These are phyloP conservation scores for Trachops cirrhosus DNA, from an alignment of 2,797 vertebrate genomes.

Conservation along the genomic window DNA sequence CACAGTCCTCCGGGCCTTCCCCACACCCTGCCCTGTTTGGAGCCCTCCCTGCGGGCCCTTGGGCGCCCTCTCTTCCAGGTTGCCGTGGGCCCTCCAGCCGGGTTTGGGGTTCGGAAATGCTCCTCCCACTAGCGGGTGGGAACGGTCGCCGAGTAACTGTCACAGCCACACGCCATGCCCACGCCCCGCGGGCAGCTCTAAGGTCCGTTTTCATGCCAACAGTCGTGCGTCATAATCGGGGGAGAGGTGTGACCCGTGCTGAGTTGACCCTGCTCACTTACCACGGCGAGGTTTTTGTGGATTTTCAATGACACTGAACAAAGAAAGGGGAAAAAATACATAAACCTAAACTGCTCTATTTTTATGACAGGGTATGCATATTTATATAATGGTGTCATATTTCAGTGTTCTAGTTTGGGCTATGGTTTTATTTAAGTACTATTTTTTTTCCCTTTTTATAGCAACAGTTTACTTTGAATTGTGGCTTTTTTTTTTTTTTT, in stretches of 20 bases:
- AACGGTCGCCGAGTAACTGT: too few relatives aligned
- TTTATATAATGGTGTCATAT: neutral
- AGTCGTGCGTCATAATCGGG: rapidly evolving
- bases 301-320: neutral
- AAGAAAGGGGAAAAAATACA: neutral
- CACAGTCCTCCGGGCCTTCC: neutral
- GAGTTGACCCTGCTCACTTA: neutral
- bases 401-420: conserved; percentile 8
- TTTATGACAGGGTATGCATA: neutral
- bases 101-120: neutral
- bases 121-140: rapidly evolving
- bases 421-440: neutral
- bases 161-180: rapidly evolving
- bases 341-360: neutral
- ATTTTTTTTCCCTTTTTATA: conserved; percentile 32
- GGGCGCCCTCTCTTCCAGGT: too few relatives aligned
- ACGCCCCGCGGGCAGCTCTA: rapidly evolving
- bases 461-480: conserved; percentile 46
- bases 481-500: neutral
- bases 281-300: neutral
- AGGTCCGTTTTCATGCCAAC: rapidly evolving
- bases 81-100: neutral
- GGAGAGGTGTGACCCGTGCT: neutral
- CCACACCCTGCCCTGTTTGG: rapidly evolving
- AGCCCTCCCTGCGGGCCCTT: neutral